Base-by-base conservation (phyloP, 1,140 invertebrate genomes). In the Platyscapa corneri region DNA sequence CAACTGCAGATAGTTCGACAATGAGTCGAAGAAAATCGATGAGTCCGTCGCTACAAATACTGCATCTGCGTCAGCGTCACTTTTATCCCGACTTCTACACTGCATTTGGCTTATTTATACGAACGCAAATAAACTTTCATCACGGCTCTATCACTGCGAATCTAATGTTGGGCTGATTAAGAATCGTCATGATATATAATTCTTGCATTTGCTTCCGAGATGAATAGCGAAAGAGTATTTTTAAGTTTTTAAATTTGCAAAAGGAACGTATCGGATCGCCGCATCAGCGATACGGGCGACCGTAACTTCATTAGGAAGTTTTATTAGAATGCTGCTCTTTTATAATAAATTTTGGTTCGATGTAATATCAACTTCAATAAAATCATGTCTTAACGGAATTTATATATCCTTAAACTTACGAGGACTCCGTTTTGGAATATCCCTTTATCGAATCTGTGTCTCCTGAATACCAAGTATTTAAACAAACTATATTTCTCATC, bases 1-100 rank as follows among this genome's bases (percentile, higher is more conserved):
- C 49, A 70, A 67, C 46, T 82, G 83, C 34, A 84, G 78, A 85
- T 79, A 81, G 79, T 86, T 86, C 76, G 76, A 75, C 80, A 86
- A 86, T 86, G 85, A 86, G 82, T 86, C 76, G 81, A 83, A 82
- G 81, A 86, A 86, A 86, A 82, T 86, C 76, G 64, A 75, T 46
- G 83, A 60, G 70, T 72, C 56, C 18, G 39, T 27, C 70, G 1
- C 34, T 53, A 65, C 74, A 65, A 81, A 70, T 75, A 85, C 16
- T 53, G 84, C 78, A 85, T 85, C 84, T 67, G 39, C 67, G 32
- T 74, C 67, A 80, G 39, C 74, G 34, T 72, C 60, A 46, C 34
- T 75, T 60, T 80, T 85, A 39, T 67, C n/a, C 18, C 46, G 39
- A 23, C 70, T 46, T 56, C 65, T 14, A 56, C 46, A 49, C n/a